These are phyloP conservation scores for Sternarchorhynchus goeldii DNA, from an alignment of 2,797 vertebrate species.

Conservation along the genomic window DNA sequence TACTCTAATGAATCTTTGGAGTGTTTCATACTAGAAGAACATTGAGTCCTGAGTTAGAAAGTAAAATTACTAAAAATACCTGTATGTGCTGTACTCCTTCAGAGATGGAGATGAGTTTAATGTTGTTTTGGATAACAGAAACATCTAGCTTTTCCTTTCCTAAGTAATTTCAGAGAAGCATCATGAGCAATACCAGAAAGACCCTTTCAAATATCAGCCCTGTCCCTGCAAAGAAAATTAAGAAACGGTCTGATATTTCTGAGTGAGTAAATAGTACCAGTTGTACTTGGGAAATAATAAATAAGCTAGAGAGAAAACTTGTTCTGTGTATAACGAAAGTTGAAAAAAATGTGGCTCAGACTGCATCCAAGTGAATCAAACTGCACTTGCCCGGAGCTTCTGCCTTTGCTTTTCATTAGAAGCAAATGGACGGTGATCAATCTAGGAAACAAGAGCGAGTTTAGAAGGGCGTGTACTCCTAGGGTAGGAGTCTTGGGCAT, in stretches of 20 bases:
- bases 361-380: neutral
- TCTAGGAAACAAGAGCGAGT: no score
- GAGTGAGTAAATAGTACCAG: no score
- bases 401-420: neutral
- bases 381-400: neutral
- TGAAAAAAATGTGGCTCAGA: neutral
- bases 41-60: constrained; percentile 26
- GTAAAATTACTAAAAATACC: constrained; percentile 36
- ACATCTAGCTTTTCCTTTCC: neutral
- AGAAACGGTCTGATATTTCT: no score
- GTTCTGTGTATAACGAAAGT: neutral
- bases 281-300: neutral
- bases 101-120: neutral
- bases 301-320: neutral
- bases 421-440: neutral
- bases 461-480: neutral
- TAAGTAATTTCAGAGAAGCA: neutral
- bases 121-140: neutral
- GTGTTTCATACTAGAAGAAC: constrained; percentile 26
- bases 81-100: neutral
- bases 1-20: constrained; percentile 4
- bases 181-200: neutral
- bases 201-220: neutral
- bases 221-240: neutral
- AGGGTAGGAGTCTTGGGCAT: neutral